phyloP scores from a whole-genome alignment of 1,140 invertebrate species.

The Papilio polytes region DNA sequence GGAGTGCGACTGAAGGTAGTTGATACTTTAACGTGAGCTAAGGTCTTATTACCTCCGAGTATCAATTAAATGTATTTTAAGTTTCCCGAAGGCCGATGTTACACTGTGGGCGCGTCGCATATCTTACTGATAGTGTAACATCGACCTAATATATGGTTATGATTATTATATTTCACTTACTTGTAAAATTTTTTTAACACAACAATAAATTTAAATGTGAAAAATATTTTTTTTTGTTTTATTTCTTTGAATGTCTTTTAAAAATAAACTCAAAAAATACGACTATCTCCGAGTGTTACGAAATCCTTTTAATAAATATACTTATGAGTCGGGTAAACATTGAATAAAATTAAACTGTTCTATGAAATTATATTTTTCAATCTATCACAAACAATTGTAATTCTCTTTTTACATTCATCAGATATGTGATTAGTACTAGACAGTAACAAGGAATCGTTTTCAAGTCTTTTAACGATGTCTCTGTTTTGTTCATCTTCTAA shows the following conservation, averaged over 20 bases:
- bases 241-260: neutral
- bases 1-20: constrained; percentile 75
- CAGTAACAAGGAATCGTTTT: constrained; percentile 53
- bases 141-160: constrained; percentile 70
- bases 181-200: constrained; percentile 83
- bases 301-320: too few species aligned
- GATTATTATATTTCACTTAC: constrained; percentile 81
- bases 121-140: constrained; percentile 60
- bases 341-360: constrained; percentile 41
- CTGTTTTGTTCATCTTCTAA: constrained; percentile 51
- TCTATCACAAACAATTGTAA: constrained; percentile 56
- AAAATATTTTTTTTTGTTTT: constrained; percentile 67
- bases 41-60: constrained; percentile 83
- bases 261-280: too few species aligned
- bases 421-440: constrained; percentile 53
- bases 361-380: constrained; percentile 63
- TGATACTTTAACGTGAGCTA: constrained; percentile 76
- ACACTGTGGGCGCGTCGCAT: constrained; percentile 51
- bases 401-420: constrained; percentile 53
- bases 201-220: constrained; percentile 83
- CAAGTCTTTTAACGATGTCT: constrained; percentile 56
- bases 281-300: too few species aligned
- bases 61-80: constrained; percentile 81
- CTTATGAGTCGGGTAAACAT: neutral
- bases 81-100: constrained; percentile 61